phyloP scores from a whole-genome alignment of 2,888 invertebrate genomes.

The Xylota sylvarum region DNA sequence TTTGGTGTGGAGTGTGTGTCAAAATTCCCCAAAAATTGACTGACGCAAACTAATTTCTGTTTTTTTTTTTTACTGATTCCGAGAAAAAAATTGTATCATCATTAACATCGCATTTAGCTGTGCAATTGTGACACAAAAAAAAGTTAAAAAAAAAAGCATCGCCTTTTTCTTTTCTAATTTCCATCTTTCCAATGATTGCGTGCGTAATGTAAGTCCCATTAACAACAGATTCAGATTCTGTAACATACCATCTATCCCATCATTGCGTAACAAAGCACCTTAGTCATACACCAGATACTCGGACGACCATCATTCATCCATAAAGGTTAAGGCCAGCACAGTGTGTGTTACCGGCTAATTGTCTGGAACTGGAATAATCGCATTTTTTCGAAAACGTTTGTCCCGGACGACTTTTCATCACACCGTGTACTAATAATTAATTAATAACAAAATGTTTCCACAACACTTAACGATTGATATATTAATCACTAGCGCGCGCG shows the following conservation, averaged over 20 bases:
- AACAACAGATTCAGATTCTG: background rate
- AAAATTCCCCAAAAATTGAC: background rate
- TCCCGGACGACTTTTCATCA: background rate
- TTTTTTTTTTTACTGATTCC: background rate
- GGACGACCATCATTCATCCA: conserved; percentile 5
- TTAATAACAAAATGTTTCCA: background rate
- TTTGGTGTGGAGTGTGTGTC: conserved; percentile 11
- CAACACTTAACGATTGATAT: background rate
- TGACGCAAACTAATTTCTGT: conserved; percentile 25
- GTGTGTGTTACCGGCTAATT: conserved; percentile 35
- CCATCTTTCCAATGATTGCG: conserved; percentile 30
- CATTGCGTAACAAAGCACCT: conserved; percentile 32
- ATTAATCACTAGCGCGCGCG: conserved; percentile 5
- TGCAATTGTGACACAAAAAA: conserved; percentile 25
- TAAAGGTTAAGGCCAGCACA: conserved; percentile 43
- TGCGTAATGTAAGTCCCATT: conserved; percentile 19
- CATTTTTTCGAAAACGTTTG: background rate
- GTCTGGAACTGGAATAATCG: conserved; percentile 37
- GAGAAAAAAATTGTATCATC: background rate
- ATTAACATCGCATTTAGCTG: conserved; percentile 27
- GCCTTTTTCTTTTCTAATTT: background rate
- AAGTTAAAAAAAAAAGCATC: background rate
- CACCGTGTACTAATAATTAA: background rate
- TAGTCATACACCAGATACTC: conserved; percentile 33
- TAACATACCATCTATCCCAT: conserved; percentile 13